Conservation (phyloP, 2,113 vertebrate genomes). For the Oreotragus oreotragus region DNA sequence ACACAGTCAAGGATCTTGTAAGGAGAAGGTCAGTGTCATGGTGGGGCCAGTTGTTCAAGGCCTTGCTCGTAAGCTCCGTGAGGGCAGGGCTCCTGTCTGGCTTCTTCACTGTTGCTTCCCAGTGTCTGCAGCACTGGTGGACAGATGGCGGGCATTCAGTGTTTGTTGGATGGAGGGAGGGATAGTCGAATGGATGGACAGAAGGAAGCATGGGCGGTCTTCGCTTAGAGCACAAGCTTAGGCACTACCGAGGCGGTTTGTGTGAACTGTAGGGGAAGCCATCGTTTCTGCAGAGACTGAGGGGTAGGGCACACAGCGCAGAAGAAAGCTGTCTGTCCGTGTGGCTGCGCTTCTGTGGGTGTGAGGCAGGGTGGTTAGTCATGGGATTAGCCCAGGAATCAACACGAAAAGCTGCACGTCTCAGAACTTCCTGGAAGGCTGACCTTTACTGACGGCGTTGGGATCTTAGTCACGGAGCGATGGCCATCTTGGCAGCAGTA, state of each 20-base stretch:
- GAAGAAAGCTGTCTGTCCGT: background rate
- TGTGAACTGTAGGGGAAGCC: background rate
- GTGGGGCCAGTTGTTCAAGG: background rate
- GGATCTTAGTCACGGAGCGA: background rate
- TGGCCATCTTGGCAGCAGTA: background rate
- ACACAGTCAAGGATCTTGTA: background rate
- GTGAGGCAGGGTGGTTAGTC: background rate
- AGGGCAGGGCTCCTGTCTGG: background rate
- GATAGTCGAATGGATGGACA: background rate
- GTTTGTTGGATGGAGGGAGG: background rate
- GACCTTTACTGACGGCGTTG: background rate
- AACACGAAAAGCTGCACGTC: background rate
- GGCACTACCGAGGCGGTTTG: background rate
- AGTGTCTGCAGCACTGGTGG: background rate
- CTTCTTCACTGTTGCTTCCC: rapidly evolving
- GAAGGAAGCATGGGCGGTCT: background rate
- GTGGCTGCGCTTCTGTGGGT: background rate
- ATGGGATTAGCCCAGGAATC: background rate
- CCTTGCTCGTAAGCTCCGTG: background rate
- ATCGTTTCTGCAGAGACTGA: background rate
- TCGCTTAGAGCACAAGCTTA: background rate
- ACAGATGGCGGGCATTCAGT: rapidly evolving
- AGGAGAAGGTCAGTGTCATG: background rate
- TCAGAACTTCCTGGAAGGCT: background rate
- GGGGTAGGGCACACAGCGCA: background rate